Percentiles rank a stretch among this genome's conserved stretches.
Conservation (phyloP, 2,113 vertebrate genomes). For the Electrona antarctica region DNA sequence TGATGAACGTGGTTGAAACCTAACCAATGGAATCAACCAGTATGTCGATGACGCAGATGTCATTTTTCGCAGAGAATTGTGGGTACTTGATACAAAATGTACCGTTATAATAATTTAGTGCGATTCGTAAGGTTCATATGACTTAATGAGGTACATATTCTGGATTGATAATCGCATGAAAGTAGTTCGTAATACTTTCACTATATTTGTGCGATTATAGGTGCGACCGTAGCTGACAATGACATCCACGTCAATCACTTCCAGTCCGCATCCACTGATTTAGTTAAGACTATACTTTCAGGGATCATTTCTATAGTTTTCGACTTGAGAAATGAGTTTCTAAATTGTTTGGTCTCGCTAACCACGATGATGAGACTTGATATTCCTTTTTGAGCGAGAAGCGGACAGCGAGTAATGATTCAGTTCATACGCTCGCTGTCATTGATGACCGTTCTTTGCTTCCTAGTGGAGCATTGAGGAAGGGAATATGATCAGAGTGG, state of each 20-base stretch:
- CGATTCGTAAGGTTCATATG: background rate
- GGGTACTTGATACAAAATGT: background rate
- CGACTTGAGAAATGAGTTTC: conserved; percentile 71
- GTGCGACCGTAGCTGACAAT: background rate
- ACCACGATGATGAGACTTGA: conserved; percentile 60
- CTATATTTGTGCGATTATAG: background rate
- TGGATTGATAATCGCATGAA: background rate
- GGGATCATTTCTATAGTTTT: conserved; percentile 75
- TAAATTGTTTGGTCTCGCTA: conserved; percentile 62
- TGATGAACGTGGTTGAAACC: too few species aligned
- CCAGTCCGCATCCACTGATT: fast-evolving
- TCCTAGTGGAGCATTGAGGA: background rate
- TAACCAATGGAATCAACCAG: too few species aligned
- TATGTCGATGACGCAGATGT: too few species aligned
- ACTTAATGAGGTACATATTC: background rate
- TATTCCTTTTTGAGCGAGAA: conserved; percentile 61
- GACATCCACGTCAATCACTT: fast-evolving
- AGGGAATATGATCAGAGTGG: conserved; percentile 64
- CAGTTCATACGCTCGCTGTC: background rate
- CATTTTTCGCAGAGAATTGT: conserved; percentile 15
- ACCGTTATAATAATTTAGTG: background rate
- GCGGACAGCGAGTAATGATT: conserved; percentile 47
- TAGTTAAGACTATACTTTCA: conserved; percentile 71
- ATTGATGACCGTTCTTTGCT: conserved; percentile 67
- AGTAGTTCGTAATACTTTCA: background rate